Base-by-base conservation (phyloP, 2,113 vertebrate species). In the Oreochromis aureus region DNA sequence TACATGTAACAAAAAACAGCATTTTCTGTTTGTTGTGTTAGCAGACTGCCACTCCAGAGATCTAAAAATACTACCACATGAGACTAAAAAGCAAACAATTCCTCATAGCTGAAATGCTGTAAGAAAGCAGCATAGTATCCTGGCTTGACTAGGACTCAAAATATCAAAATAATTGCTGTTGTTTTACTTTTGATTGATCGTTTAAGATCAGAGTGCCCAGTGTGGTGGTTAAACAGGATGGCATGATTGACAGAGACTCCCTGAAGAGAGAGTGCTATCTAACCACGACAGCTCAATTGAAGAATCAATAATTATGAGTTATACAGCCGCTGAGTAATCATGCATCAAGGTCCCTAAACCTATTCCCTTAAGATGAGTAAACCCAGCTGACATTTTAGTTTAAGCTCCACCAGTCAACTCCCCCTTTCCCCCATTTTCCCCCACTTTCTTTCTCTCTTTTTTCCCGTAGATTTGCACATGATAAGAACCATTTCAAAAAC, bases 271-370 rank as follows among this genome's bases (percentile, higher is more conserved):
- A 84, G 69, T 86, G 88, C 92, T 91, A 86, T 80, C 90, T 87
- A 92, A 93, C 92, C 91, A 89, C 53, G 63, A 88, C 55, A 83
- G 73, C 89, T 93, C 87, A 89, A 71, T 63, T 66, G 89, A 86
- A 32, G 82, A 84, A 94, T 95, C 95, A 92, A 95, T 96, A 95
- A 89, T 87, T 90, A 94, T 93, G 93, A 86, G 61, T 88, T 55
- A 92, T 91, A 84, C 86, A 61, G 69, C 80, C 18, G 82, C 93
- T 93, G 91, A 95, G 94, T 95, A 94, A 93, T 93, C 94, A 86
- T 86, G 87, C 89, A 93, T 92, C 90, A 89, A 87, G 81, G 24
- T 82, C 82, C 69, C 78, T 69, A 48, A 54, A 91, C 84, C 82
- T 69, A 91, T 80, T 80, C 32, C 22, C 48, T 85, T 71, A 82